Percentiles rank a stretch among this genome's conserved stretches.
Conservation (phyloP, 2,113 vertebrate species). For the Ciconia stormi region DNA sequence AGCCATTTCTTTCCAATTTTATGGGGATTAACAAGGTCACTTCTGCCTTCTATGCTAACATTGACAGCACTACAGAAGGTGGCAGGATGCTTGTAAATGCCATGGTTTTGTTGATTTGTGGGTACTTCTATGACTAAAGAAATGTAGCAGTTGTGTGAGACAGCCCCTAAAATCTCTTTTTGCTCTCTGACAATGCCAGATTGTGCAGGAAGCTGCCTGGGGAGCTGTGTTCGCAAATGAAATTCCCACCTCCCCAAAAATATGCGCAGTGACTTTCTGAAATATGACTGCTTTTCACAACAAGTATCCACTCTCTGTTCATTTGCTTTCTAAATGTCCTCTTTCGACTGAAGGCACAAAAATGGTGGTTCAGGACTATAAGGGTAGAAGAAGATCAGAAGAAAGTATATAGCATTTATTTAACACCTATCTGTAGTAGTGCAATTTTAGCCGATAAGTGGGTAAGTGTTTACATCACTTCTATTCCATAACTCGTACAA, state of each 20-base stretch:
- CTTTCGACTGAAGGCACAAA: neutral
- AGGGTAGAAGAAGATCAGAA: neutral
- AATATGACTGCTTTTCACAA: neutral
- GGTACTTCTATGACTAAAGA: neutral
- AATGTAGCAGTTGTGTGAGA: neutral
- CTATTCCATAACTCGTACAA: neutral
- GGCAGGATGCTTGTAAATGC: neutral
- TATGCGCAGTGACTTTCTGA: neutral
- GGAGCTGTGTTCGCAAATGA: neutral
- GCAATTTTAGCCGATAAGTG: neutral
- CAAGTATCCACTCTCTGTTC: neutral
- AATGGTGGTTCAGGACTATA: neutral
- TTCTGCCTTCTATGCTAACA: neutral
- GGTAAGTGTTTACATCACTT: neutral
- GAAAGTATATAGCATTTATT: neutral
- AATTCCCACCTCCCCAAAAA: constrained; percentile 6
- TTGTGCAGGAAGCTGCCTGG: neutral
- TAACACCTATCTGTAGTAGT: fast-evolving
- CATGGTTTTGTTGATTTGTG: neutral
- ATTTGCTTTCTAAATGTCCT: neutral
- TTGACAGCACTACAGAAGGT: neutral
- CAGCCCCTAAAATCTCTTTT: neutral
- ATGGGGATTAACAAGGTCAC: neutral
- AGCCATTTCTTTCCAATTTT: neutral
- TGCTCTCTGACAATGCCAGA: neutral